phyloP scores from a whole-genome alignment of 2,797 vertebrate species.

The Sphaeramia orbicularis region DNA sequence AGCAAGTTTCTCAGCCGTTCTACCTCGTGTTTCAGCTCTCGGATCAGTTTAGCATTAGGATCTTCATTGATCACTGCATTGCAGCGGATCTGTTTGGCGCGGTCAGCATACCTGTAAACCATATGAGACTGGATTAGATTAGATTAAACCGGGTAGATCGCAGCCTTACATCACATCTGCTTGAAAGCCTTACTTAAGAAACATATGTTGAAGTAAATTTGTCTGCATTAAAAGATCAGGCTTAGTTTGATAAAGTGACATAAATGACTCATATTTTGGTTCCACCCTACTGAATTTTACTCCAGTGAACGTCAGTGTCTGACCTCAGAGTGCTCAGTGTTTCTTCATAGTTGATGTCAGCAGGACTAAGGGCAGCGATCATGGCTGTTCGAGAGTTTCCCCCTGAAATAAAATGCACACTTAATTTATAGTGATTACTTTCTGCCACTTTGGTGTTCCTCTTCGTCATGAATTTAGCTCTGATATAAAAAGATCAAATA shows the following conservation, averaged over 20 bases:
- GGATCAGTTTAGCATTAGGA: slow-evolving; percentile 91
- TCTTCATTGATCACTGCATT: slow-evolving; percentile 93
- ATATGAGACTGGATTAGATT: neutral
- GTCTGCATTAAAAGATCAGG: too few relatives aligned
- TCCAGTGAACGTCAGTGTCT: neutral
- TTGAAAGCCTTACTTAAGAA: slow-evolving; percentile 67
- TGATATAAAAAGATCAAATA: too few relatives aligned
- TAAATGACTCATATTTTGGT: neutral
- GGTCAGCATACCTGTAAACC: slow-evolving; percentile 88
- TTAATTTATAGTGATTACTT: neutral
- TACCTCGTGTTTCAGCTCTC: slow-evolving; percentile 92
- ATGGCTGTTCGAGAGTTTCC: slow-evolving; percentile 94
- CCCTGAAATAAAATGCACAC: slow-evolving; percentile 72
- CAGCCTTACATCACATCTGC: slow-evolving; percentile 86
- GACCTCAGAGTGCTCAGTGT: slow-evolving; percentile 93
- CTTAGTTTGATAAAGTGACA: neutral
- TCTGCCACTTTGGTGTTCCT: too few relatives aligned
- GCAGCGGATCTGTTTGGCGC: slow-evolving; percentile 94
- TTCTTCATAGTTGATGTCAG: slow-evolving; percentile 94
- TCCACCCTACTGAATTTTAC: too few relatives aligned
- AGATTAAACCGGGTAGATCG: slow-evolving; percentile 54
- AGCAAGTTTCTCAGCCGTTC: slow-evolving; percentile 89
- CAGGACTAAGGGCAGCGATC: slow-evolving; percentile 94
- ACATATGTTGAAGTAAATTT: too few relatives aligned
- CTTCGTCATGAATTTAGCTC: too few relatives aligned